Evolutionary conservation across 1,140 invertebrate species (phyloP).

Genomic region (Drosophila triauraria): DNA sequence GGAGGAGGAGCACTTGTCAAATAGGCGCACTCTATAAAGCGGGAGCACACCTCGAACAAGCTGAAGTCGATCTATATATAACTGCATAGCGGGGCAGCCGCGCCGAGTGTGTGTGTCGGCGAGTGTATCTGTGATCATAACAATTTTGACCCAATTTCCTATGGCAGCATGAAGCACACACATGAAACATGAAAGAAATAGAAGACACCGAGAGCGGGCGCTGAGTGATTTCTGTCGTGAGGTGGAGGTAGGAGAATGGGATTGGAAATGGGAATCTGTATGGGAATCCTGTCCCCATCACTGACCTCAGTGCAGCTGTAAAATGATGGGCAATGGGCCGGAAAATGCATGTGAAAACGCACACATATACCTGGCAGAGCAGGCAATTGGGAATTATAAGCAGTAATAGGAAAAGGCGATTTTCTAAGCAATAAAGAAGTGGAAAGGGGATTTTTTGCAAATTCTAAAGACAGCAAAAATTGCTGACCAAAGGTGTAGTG

Average conservation of each 20-base stretch:
- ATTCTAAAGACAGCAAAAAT: neutral
- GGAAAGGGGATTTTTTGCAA: conserved; percentile 3
- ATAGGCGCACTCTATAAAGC: conserved; percentile 71
- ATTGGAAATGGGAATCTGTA: conserved; percentile 1
- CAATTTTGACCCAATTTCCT: conserved; percentile 82
- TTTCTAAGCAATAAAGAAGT: neutral
- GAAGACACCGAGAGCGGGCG: conserved; percentile 32
- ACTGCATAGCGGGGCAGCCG: conserved; percentile 66
- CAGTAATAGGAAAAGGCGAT: neutral
- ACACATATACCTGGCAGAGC: conserved; percentile 21
- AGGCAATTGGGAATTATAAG: neutral
- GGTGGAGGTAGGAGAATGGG: conserved; percentile 27
- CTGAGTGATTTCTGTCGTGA: conserved; percentile 56
- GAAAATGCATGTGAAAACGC: conserved; percentile 19
- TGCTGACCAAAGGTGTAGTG: conserved; percentile 56
- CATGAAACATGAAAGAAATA: conserved; percentile 64
- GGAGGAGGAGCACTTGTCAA: conserved; percentile 52
- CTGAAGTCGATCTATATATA: conserved; percentile 71
- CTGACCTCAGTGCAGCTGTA: conserved; percentile 75
- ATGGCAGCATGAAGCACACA: conserved; percentile 33
- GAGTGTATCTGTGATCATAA: conserved; percentile 74
- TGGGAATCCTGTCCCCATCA: conserved; percentile 55
- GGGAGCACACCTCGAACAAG: conserved; percentile 67
- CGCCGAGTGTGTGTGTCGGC: conserved; percentile 8
- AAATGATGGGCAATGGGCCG: conserved; percentile 66